These are phyloP conservation scores for Eumaeus atala DNA, from an alignment of 1,140 invertebrate genomes.

Conservation along the genomic window DNA sequence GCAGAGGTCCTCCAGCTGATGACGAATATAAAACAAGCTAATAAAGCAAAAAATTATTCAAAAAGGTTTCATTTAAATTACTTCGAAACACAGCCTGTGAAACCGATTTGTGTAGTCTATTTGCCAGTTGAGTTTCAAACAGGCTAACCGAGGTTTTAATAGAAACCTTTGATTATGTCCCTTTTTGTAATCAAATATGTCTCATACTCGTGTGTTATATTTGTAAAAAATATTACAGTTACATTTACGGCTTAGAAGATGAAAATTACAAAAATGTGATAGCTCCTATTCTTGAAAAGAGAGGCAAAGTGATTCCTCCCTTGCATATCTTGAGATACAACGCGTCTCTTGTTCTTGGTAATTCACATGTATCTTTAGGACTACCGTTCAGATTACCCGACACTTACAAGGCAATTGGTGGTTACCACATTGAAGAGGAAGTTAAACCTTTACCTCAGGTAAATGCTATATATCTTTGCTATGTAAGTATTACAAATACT, in stretches of 20 bases:
- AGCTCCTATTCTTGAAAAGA: constrained; percentile 18
- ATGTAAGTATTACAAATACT: no score
- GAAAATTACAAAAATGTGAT: constrained; percentile 20
- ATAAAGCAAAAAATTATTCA: neutral
- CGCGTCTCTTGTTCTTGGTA: constrained; percentile 25
- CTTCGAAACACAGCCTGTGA: no score
- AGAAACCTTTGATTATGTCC: no score
- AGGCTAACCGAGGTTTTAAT: no score
- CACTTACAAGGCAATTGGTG: constrained; percentile 26
- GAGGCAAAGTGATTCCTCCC: constrained; percentile 7
- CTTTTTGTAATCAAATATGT: neutral
- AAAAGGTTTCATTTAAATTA: no score
- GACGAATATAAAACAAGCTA: no score
- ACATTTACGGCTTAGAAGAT: constrained; percentile 13
- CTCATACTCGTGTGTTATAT: neutral
- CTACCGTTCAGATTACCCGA: constrained; percentile 16
- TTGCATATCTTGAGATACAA: constrained; percentile 21
- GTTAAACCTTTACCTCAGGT: constrained; percentile 25
- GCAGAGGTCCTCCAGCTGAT: no score
- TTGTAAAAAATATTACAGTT: constrained; percentile 5
- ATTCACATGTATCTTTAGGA: constrained; percentile 25
- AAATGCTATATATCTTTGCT: neutral
- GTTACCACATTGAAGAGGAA: constrained; percentile 22
- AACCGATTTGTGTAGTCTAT: no score
- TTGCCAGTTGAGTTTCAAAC: no score